Base-by-base conservation (phyloP, 2,888 invertebrate species). In the Gastracanthus pulcherrimus region DNA sequence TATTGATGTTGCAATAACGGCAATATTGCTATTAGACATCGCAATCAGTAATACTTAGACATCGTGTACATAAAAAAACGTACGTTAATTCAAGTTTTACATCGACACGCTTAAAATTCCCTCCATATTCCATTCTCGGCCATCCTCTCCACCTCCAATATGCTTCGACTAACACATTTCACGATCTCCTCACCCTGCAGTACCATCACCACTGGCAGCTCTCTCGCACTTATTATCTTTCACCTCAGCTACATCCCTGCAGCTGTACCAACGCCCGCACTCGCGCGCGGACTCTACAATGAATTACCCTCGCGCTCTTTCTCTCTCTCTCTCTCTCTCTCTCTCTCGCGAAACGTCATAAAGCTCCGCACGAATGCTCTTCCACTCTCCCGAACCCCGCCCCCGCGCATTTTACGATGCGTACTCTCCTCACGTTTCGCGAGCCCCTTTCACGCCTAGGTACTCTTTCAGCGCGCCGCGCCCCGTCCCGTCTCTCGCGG, bases 161-260 rank as follows among this genome's bases (percentile, higher is more conserved):
- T 13, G 13, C 26, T 55, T 55, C 55, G 55, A 55, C 26, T 60
- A 26, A 60, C 60, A 31, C 29, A 60, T 13, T 6, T 31, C 58
- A 19, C 51, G 34, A n/a, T n/a, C n/a, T n/a, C n/a, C n/a, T n/a
- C n/a, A n/a, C n/a, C n/a, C n/a, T n/a, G n/a, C n/a, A n/a, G n/a
- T n/a, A n/a, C n/a, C n/a, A n/a, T n/a, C n/a, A n/a, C n/a, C n/a
- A n/a, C n/a, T 6, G 16, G 34, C 55, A 36, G 75, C 55, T 66
- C 29, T 26, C 38, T 1, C 19, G 70, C 34, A 31, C 70, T 79
- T 79, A 80, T 80, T 80, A 80, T 80, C 75, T 75, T 75, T 75
- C 60, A 51, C 48, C 7, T 41, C 74, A 26, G 55, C 55, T 55
- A 26, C 26, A 23, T 3, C 31, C 13, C 16, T 1, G 45, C 16